Conservation (phyloP, 2,113 vertebrate species). For the Formicarius rufipectus region DNA sequence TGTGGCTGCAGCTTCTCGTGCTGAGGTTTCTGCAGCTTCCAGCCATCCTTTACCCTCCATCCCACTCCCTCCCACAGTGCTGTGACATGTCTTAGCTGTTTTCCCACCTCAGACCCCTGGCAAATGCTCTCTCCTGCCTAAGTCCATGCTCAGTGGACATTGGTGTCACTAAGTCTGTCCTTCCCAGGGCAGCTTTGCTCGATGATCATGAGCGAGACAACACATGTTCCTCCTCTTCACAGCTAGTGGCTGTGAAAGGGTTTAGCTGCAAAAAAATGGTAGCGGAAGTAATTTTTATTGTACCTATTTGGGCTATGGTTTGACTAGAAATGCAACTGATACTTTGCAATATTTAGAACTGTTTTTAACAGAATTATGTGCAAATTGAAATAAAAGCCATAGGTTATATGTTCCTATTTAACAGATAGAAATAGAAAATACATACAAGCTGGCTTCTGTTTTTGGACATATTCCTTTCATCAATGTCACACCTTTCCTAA, state of each 20-base stretch:
- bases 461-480: neutral
- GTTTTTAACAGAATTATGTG: neutral
- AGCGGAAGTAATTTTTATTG: neutral
- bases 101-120: neutral
- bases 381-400: neutral
- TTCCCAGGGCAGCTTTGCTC: neutral
- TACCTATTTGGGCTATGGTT: neutral
- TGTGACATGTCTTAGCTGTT: neutral
- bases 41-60: neutral
- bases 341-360: neutral
- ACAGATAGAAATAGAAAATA: neutral
- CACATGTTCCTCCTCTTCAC: neutral
- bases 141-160: accelerated
- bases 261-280: neutral
- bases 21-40: neutral
- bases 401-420: neutral
- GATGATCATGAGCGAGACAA: neutral
- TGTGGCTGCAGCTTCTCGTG: neutral
- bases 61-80: accelerated
- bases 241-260: neutral
- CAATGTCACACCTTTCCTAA: neutral
- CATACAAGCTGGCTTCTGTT: neutral
- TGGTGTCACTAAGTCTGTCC: neutral
- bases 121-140: neutral
- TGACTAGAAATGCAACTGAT: neutral